These are phyloP conservation scores for Syritta pipiens DNA, from an alignment of 2,888 invertebrate species.

Conservation along the genomic window DNA sequence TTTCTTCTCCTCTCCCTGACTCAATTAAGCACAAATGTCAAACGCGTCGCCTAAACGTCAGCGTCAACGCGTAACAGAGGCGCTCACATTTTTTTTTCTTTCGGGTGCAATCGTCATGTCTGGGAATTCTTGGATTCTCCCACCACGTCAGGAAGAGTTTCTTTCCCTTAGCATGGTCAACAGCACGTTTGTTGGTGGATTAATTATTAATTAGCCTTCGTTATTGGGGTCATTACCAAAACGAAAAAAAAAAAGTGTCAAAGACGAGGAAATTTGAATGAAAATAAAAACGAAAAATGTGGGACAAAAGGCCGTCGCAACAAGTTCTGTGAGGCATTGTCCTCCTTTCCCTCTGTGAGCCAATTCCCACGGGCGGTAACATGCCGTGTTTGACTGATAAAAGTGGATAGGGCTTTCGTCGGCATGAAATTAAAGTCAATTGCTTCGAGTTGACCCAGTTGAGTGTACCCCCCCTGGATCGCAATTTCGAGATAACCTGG, in stretches of 20 bases:
- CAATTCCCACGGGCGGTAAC: background rate
- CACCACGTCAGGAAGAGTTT: too few relatives aligned
- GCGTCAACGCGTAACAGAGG: background rate
- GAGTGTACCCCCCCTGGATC: too few relatives aligned
- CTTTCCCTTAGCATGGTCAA: constrained; percentile 7
- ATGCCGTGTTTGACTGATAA: background rate
- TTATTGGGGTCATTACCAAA: constrained; percentile 39
- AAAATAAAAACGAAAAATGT: constrained; percentile 5
- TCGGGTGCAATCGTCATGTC: too few relatives aligned
- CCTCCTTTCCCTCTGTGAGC: too few relatives aligned
- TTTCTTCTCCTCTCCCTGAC: constrained; percentile 2
- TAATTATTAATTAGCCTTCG: constrained; percentile 20
- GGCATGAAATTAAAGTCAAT: background rate
- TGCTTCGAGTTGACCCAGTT: too few relatives aligned
- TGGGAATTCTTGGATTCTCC: too few relatives aligned
- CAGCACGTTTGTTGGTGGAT: background rate
- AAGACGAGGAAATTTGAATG: constrained; percentile 16
- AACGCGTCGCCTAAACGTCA: constrained; percentile 14
- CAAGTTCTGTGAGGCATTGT: background rate
- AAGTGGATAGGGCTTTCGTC: background rate
- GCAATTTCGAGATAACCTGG: background rate
- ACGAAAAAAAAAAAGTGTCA: background rate
- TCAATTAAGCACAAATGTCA: constrained; percentile 47
- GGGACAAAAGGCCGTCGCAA: background rate
- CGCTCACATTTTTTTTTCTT: too few relatives aligned